Evolutionary conservation across 2,888 invertebrate species (phyloP).

Genomic region (Gymnoscelis rufifasciata): DNA sequence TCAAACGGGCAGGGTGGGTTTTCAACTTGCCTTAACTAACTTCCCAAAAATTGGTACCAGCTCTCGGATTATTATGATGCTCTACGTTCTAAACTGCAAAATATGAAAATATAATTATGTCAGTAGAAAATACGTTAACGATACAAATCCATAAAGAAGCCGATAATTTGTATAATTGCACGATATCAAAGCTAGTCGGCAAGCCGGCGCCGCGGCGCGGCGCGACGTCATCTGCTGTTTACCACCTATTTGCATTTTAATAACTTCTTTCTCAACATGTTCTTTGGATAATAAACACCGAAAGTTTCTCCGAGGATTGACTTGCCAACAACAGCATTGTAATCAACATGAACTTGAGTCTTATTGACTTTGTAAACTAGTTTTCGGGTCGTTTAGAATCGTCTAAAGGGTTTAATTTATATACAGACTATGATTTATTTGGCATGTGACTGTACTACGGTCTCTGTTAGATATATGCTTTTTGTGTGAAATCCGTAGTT

Average conservation of each 20-base stretch:
- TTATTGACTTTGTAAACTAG: background rate
- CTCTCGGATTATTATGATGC: no score
- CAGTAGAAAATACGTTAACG: background rate
- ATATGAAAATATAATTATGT: no score
- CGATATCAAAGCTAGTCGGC: constrained; percentile 14
- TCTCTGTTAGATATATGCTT: no score
- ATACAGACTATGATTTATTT: no score
- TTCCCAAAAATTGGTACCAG: no score
- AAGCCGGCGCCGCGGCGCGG: constrained; percentile 35
- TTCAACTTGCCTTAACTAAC: no score
- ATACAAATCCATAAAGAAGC: background rate
- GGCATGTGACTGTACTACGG: no score
- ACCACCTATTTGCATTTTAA: constrained; percentile 63
- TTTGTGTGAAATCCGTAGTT: no score
- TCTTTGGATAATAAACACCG: constrained; percentile 13
- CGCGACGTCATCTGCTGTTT: constrained; percentile 32
- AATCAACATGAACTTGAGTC: background rate
- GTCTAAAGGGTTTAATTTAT: no score
- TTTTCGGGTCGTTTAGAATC: background rate
- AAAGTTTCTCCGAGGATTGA: constrained; percentile 11
- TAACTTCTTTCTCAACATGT: constrained; percentile 35
- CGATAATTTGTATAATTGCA: constrained; percentile 16
- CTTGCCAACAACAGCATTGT: background rate
- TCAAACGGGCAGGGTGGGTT: no score
- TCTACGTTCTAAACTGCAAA: no score